Base-by-base conservation (phyloP, 1,140 invertebrate species). In the Zophobas atratus region DNA sequence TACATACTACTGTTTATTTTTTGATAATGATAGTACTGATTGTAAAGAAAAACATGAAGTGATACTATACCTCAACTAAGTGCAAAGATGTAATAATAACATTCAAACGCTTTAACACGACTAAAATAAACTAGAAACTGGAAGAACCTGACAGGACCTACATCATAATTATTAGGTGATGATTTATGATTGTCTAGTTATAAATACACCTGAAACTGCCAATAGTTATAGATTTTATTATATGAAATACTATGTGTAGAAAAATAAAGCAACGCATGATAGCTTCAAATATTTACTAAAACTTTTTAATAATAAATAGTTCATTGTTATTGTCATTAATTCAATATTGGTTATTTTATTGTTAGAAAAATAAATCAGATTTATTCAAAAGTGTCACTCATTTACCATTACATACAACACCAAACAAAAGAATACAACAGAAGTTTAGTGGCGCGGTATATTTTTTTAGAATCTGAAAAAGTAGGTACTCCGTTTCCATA, bases 151-250 rank as follows among this genome's bases (percentile, higher is more conserved):
- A 55, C 32, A 43, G 20, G 49, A 51, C 20, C 43, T 67, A 43
- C 60, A 60, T 39, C 2, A 33, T 35, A 57, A n/a, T 67, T 67
- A 67, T 67, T 67, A 67, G 60, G 33, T 43, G 6, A 67, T 60
- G 35, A 60, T 67, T 67, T 67, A 57, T 57, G 49, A 51, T 51
- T 57, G 33, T 67, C 39, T 67, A 67, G 60, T 67, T 67, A 67
- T 67, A 43, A 67, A 67, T 67, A 67, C 60, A 67, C 60, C 60
- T 67, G 60, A 67, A 76, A 76, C 75, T 76, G 75, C 75, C 75
- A 76, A 76, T 76, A 76, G 57, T 46, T 76, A 53, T 76, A 70
- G 75, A 70, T 51, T 70, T 76, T 76, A 75, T 57, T 57, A 75
- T 73, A 73, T 60, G 55, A 75, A 60, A 60, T 73, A 75, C 46